phyloP scores from a whole-genome alignment of 1,140 invertebrate species.

The Drosophila melanica region DNA sequence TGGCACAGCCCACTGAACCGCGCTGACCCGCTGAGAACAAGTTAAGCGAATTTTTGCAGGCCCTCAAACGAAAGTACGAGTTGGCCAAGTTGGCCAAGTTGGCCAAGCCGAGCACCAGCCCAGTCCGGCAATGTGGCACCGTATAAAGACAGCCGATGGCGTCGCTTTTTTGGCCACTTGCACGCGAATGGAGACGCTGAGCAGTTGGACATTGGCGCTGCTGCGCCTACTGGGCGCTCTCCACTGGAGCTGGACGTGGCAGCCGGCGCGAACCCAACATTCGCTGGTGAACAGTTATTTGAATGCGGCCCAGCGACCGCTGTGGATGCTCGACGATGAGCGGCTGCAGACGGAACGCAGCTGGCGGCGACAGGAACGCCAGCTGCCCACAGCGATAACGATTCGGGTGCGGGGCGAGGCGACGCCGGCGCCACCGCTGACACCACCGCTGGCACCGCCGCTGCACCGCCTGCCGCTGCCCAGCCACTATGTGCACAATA shows the following conservation, averaged over 20 bases:
- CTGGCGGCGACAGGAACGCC: background rate
- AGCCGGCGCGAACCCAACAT: background rate
- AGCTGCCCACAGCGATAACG: conserved; percentile 27
- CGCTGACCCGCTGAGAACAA: conserved; percentile 47
- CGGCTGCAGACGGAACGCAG: conserved; percentile 18
- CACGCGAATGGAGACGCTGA: conserved; percentile 44
- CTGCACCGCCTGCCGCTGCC: conserved; percentile 11
- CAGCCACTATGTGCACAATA: conserved; percentile 33
- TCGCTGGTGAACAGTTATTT: conserved; percentile 34
- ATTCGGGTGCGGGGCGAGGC: conserved; percentile 48
- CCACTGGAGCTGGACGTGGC: conserved; percentile 17
- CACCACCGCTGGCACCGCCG: background rate
- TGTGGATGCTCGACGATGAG: conserved; percentile 76
- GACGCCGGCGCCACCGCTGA: background rate
- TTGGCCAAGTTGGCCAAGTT: conserved; percentile 19
- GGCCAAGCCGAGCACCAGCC: background rate
- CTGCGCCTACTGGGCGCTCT: conserved; percentile 13
- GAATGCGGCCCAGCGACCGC: conserved; percentile 51
- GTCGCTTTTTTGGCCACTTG: conserved; percentile 9
- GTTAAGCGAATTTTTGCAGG: conserved; percentile 56
- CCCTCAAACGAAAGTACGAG: conserved; percentile 67
- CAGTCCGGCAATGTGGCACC: background rate
- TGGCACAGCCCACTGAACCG: conserved; percentile 39
- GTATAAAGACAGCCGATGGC: conserved; percentile 46
- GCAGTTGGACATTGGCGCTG: conserved; percentile 33